phyloP scores from a whole-genome alignment of 2,113 vertebrate genomes.

The Tetrao urogallus region DNA sequence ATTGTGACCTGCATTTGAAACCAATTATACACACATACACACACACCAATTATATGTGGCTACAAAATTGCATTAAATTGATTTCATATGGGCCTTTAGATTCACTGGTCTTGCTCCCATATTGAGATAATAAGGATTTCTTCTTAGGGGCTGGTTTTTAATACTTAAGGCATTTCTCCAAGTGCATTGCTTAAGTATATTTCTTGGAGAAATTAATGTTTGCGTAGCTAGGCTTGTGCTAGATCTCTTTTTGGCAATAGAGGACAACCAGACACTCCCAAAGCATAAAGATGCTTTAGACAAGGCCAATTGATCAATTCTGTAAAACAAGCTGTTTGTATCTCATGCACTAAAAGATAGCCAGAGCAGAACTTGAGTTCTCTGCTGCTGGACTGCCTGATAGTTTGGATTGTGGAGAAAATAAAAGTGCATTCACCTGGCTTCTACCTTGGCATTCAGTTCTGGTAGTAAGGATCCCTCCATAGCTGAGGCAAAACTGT shows the following conservation, averaged over 20 bases:
- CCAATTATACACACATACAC: slow-evolving; percentile 52
- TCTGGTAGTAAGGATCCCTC: not conserved
- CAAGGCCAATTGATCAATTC: not conserved
- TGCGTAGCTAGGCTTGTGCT: slow-evolving; percentile 36
- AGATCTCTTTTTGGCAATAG: not conserved
- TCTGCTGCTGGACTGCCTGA: not conserved
- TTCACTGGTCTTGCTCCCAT: slow-evolving; percentile 64
- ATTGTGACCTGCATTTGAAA: slow-evolving; percentile 74
- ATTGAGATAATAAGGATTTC: slow-evolving; percentile 76
- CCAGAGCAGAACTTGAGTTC: not conserved
- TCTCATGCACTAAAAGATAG: not conserved
- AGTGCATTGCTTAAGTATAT: slow-evolving; percentile 65
- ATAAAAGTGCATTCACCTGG: not conserved
- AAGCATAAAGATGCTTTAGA: not conserved
- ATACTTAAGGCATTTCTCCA: slow-evolving; percentile 68
- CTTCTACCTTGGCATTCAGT: not conserved
- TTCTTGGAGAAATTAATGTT: slow-evolving; percentile 67
- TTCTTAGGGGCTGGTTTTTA: slow-evolving; percentile 59
- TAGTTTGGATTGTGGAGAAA: not conserved
- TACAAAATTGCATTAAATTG: slow-evolving; percentile 71
- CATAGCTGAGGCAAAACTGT: not conserved
- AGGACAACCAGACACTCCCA: not conserved
- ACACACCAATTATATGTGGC: slow-evolving; percentile 47
- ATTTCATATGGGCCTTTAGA: slow-evolving; percentile 71
- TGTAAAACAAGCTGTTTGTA: not conserved